A percentile compares a stretch with the other conserved stretches of the same genome.
These are phyloP conservation scores for Odontocerum albicorne DNA, from an alignment of 2,888 invertebrate species.

Conservation along the genomic window DNA sequence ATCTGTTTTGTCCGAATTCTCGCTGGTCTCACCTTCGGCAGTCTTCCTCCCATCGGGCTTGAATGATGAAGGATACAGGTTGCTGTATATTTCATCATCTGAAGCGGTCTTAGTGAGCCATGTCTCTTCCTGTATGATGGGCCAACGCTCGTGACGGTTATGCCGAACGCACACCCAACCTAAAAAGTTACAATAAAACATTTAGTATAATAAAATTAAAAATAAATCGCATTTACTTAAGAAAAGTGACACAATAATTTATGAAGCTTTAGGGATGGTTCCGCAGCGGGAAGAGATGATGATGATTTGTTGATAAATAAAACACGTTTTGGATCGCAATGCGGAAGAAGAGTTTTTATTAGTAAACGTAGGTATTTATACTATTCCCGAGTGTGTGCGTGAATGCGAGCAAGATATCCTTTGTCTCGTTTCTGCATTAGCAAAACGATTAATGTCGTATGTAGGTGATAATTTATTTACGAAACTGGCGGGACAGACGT, in stretches of 20 bases:
- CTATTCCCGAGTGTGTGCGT: too few relatives aligned
- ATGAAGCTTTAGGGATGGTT: too few relatives aligned
- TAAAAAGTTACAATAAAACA: constrained; percentile 38
- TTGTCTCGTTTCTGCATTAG: too few relatives aligned
- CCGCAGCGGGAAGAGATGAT: too few relatives aligned
- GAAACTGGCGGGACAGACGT: too few relatives aligned
- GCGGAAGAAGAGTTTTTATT: too few relatives aligned
- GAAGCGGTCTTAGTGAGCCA: constrained; percentile 52
- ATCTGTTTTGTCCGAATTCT: constrained; percentile 55
- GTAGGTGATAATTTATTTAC: too few relatives aligned
- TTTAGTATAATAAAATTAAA: background rate
- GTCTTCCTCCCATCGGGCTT: constrained; percentile 42
- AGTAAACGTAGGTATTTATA: too few relatives aligned
- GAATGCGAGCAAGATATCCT: too few relatives aligned
- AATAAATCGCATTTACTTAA: background rate
- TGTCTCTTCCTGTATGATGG: constrained; percentile 69
- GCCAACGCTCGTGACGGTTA: constrained; percentile 75
- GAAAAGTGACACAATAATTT: background rate
- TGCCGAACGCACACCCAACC: constrained; percentile 79
- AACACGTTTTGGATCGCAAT: too few relatives aligned
- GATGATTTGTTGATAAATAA: too few relatives aligned
- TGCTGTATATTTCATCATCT: constrained; percentile 47
- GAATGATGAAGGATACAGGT: constrained; percentile 47
- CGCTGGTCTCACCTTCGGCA: constrained; percentile 50
- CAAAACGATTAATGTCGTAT: too few relatives aligned